A percentile compares a stretch with the other conserved stretches of the same genome.
Evolutionary conservation across 2,888 invertebrate genomes (phyloP).

Genomic region (Calephelis perditalis): DNA sequence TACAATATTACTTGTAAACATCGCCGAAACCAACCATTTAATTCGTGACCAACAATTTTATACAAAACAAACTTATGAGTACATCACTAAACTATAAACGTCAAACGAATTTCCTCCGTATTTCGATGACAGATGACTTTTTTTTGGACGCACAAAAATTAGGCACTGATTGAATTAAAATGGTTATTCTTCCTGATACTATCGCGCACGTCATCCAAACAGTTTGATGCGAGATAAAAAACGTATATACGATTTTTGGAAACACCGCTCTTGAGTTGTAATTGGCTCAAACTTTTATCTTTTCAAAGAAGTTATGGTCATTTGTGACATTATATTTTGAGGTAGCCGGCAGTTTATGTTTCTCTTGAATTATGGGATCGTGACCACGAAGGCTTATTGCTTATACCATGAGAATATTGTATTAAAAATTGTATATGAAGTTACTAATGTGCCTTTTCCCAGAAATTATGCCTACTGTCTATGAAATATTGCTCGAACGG

Average conservation of each 20-base stretch:
- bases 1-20: slow-evolving; percentile 63
- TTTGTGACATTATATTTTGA: slow-evolving; percentile 52
- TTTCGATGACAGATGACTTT: neutral
- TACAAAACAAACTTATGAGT: slow-evolving; percentile 34
- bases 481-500: neutral
- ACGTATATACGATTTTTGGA: slow-evolving; percentile 64
- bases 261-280: slow-evolving; percentile 62
- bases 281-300: slow-evolving; percentile 68
- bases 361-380: slow-evolving; percentile 52
- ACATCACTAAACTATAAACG: neutral
- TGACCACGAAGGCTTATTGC: slow-evolving; percentile 35
- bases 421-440: slow-evolving; percentile 16
- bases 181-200: slow-evolving; percentile 50
- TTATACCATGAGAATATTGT: slow-evolving; percentile 21
- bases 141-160: neutral
- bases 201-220: slow-evolving; percentile 62
- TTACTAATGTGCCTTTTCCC: neutral
- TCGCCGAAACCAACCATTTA: slow-evolving; percentile 51
- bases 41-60: slow-evolving; percentile 64
- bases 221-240: slow-evolving; percentile 63
- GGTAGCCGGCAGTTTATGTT: slow-evolving; percentile 39
- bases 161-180: slow-evolving; percentile 23
- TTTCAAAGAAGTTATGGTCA: slow-evolving; percentile 68
- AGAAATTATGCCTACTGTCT: neutral
- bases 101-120: neutral